Conservation (phyloP, 2,797 vertebrate genomes). For the Cichlasoma orientale region DNA sequence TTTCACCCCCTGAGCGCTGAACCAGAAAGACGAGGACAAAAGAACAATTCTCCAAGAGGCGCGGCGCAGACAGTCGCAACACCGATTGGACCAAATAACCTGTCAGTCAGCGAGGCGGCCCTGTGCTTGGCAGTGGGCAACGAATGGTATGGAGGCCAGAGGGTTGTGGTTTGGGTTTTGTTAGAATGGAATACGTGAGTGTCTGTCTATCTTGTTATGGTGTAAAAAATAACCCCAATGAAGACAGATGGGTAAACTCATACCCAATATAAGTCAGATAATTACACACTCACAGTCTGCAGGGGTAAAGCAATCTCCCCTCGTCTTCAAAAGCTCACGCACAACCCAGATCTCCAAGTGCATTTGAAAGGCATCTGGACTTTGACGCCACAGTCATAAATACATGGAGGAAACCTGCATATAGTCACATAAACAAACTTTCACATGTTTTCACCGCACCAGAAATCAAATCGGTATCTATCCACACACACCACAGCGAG, state of each 20-base stretch:
- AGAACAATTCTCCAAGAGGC: constrained; percentile 70
- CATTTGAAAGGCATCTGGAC: constrained; percentile 17
- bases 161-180: constrained; percentile 35
- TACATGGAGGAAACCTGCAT: constrained; percentile 39
- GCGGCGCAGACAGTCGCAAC: constrained; percentile 52
- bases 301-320: constrained; percentile 25
- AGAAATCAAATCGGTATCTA: constrained; percentile 43
- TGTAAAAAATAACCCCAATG: constrained; percentile 38
- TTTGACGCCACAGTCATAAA: constrained; percentile 51
- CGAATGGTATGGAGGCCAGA: constrained; percentile 30
- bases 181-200: constrained; percentile 6
- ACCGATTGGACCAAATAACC: constrained; percentile 68
- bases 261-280: constrained; percentile 56
- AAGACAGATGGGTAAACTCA: constrained; percentile 49
- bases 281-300: constrained; percentile 46
- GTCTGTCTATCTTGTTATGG: constrained; percentile 28
- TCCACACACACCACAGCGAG: constrained; percentile 15
- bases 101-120: constrained; percentile 55
- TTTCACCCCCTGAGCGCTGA: constrained; percentile 71
- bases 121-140: constrained; percentile 30
- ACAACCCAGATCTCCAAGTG: constrained; percentile 7
- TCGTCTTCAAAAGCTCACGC: constrained; percentile 8
- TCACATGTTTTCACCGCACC: constrained; percentile 49
- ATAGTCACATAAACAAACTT: constrained; percentile 49
- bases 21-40: constrained; percentile 69